phyloP scores from a whole-genome alignment of 2,797 vertebrate species.

The Hippoglossus hippoglossus region DNA sequence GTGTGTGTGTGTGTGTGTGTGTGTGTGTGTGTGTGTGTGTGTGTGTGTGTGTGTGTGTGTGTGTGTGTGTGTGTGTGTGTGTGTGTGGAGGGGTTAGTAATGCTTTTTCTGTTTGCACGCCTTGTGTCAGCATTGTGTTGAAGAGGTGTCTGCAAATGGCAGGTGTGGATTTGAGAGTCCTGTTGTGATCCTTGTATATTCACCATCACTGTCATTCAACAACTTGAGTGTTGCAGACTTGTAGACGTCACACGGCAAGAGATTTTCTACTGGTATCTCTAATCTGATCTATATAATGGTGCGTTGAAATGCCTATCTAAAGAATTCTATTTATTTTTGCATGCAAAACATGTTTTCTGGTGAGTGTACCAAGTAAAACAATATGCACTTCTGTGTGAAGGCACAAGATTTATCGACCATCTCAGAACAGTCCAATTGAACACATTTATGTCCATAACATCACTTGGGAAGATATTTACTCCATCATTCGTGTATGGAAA shows the following conservation, averaged over 20 bases:
- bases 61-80: not conserved
- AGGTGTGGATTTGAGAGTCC: conserved; percentile 59
- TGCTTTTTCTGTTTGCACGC: conserved; percentile 61
- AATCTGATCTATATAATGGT: not conserved
- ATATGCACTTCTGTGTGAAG: not conserved
- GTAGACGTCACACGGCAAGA: conserved; percentile 25
- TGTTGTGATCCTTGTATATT: conserved; percentile 47
- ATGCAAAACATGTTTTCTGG: not conserved
- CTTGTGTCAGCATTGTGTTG: conserved; percentile 60
- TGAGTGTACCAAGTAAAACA: conserved; percentile 11
- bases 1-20: not conserved
- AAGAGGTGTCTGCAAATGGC: conserved; percentile 63
- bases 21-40: conserved; percentile 20
- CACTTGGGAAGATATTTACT: not conserved
- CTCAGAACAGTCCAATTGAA: too few species aligned
- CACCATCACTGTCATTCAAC: not conserved
- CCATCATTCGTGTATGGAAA: conserved; percentile 35
- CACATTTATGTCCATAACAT: conserved; percentile 7
- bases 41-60: conserved; percentile 11
- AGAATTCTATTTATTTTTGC: not conserved
- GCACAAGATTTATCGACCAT: not conserved
- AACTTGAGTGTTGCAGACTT: conserved; percentile 19
- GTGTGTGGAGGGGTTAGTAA: conserved; percentile 44
- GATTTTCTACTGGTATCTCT: not conserved
- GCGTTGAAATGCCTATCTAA: not conserved